A percentile compares a stretch with the other conserved stretches of the same genome.
These are phyloP conservation scores for Drosophila limbata DNA, from an alignment of 2,888 invertebrate species.

Conservation along the genomic window DNA sequence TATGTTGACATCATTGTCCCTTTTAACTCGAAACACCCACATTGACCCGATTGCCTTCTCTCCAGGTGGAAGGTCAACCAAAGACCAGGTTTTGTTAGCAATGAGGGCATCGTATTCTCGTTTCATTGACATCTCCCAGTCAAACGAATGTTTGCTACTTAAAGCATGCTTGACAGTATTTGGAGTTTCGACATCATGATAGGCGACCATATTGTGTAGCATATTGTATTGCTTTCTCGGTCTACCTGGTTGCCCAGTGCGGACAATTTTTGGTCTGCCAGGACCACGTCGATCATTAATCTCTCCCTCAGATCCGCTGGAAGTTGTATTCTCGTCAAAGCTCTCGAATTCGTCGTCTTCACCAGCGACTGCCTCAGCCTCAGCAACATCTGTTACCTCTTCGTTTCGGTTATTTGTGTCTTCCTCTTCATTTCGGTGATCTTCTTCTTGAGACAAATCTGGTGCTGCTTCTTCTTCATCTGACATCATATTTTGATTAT, in stretches of 20 bases:
- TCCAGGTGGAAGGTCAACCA: slow-evolving; percentile 3
- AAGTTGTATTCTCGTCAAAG: not conserved
- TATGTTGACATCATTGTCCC: not conserved
- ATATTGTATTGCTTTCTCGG: slow-evolving; percentile 3
- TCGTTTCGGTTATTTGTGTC: not conserved
- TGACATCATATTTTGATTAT: not conserved
- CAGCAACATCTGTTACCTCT: not conserved
- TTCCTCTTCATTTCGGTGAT: no score
- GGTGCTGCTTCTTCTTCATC: not conserved
- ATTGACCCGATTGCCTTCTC: not conserved
- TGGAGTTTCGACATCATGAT: not conserved
- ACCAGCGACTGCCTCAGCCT: not conserved
- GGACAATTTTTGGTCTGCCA: slow-evolving; percentile 7
- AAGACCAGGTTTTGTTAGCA: not conserved
- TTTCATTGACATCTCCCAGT: slow-evolving; percentile 6
- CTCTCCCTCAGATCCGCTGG: not conserved
- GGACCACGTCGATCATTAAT: not conserved
- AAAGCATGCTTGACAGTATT: not conserved
- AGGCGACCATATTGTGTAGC: not conserved
- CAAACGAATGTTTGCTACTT: slow-evolving; percentile 2
- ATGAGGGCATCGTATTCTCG: not conserved
- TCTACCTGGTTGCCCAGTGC: slow-evolving; percentile 6
- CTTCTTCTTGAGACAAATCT: not conserved
- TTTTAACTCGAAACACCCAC: slow-evolving; percentile 5
- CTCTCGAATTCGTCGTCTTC: not conserved